Evolutionary conservation across 2,888 invertebrate genomes (phyloP), one percentile per base, ranked within the genome.

Genomic region (Andrena minutula): DNA sequence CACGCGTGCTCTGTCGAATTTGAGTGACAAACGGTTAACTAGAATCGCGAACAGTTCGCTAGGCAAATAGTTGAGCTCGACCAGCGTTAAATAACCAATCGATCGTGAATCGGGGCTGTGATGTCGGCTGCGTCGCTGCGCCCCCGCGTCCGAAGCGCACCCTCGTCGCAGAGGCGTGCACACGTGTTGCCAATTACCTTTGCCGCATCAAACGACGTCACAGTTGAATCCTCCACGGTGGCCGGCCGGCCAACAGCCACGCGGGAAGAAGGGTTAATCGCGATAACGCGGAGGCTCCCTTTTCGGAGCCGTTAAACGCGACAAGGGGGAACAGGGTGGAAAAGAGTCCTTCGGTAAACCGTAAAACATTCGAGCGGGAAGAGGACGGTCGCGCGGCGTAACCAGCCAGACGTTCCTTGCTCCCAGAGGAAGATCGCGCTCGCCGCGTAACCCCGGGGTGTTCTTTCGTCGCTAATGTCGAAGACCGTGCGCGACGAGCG

Each of bases 21-120:
- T 12, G 7, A 56, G 63, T 49, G 66, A 80, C 72, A 78, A 78
- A 78, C 66, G 72, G 72, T 78, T 72, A 80, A 80, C 72, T 35
- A 47, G 79, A 68, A 80, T 78, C 66, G 79, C 79, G 41, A 63
- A 72, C 72, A 78, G 79, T 78, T 78, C 61, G 71, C 78, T 63
- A 23, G 79, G 61, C 79, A 78, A 80, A 80, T 72, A 78, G 79
- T 72, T 72, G 53, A 63, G 35, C 56, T 61, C 72, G 80, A 49
- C 32, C 30, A 80, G 79, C 80, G 80, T 80, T 68, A 78, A 80
- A 80, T 78, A 79, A 79, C 66, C 79, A 72, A 80, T 80, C 79
- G 79, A 78, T 78, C 79, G 56, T 47, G 49, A 66, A 51, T 66
- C 30, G 61, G 53, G 32, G 4, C 28, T 35, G 32, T 7, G 63